Evolutionary conservation across 2,113 vertebrate species (phyloP), one percentile per base, ranked within the genome.

Genomic region (Mungos mungo): DNA sequence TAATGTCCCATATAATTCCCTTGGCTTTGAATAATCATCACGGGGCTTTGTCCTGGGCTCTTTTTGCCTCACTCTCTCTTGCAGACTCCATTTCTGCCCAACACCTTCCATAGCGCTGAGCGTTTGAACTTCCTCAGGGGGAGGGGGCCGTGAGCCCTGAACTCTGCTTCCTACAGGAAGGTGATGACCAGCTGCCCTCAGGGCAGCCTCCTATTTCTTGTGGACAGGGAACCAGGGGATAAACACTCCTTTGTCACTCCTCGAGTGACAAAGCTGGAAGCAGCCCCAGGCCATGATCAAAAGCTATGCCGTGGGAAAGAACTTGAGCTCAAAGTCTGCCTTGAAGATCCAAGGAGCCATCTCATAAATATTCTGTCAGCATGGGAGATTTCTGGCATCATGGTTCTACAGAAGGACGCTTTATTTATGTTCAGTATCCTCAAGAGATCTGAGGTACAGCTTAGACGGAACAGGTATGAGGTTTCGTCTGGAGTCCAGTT

Each of bases 1-100:
- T 90, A 97, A 96, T 95, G 63, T 97, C 71, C 95, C 94, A 45
- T 97, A n/a, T 92, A 92, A 97, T 97, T 97, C 95, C 90, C 92
- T 95, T 68, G 54, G n/a, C 54, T 96, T 50, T 90, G 79, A 96
- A 68, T 23, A 83, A 97, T 88, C 0, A 14, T 83, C 81, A 69
- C 12, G 35, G 15, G 79, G 63, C 33, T 96, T 33, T 87, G 5
- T 71, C 23, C 81, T 52, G 11, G 33, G 60, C 38, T 97, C 31
- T 77, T 82, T 88, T 50, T 4, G 23, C 38, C 84, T 74, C n/a
- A 3, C 60, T 90, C 76, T 86, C 72, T 69, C 63, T 47, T 76
- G 54, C 65, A 85, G 69, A 83, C 27, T 71, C 60, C 52, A 38
- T 81, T 87, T 84, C 88, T 91, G 35, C 68, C 71, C 10, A 50